Evolutionary conservation across 2,113 vertebrate species (phyloP), one percentile per base, ranked within the genome.

Genomic region (Callionymus lyra): DNA sequence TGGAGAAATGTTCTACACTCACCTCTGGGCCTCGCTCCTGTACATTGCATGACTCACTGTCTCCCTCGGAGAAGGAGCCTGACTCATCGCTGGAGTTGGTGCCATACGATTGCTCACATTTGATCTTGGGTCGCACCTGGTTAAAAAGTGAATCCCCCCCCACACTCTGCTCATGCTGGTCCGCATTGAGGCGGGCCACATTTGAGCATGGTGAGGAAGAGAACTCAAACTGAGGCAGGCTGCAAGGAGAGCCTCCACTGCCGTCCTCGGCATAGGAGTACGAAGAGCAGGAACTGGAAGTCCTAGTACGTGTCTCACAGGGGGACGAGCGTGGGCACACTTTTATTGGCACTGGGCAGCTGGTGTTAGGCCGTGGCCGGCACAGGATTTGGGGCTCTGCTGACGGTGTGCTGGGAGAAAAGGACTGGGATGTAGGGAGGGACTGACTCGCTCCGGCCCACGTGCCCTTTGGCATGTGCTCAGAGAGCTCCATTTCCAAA

Each of bases 301-400:
- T 98, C 65, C 94, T 86, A 53, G 95, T 98, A 65, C 93, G 91
- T 34, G 93, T 92, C 83, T 98, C 95, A 56, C 92, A 84, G 6
- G 94, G 91, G 13, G 95, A 92, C 1, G 95, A 98, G 59, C 95
- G 93, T 16, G 94, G 90, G 82, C 92, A 98, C 63, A 98, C 92
- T 86, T 96, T 98, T 80, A 98, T 98, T 87, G 95, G 95, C 89
- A 98, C 94, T 13, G 93, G 95, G 80, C 95, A 98, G 90, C 94
- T 98, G 86, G 93, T 93, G 82, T 94, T 97, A 18, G 92, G 89
- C 73, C 91, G 83, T 65, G 91, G 86, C 73, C 90, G 91, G 79
- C 91, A 91, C 45, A 87, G 84, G 68, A 89, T 72, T 3, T 71
- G 56, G 66, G 91, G 87, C 48, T 92, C 89, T 10, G 73, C 72